A percentile compares a stretch with the other conserved stretches of the same genome.
These are phyloP conservation scores for Artibeus jamaicensis DNA, from an alignment of 2,797 vertebrate species.

Conservation along the genomic window DNA sequence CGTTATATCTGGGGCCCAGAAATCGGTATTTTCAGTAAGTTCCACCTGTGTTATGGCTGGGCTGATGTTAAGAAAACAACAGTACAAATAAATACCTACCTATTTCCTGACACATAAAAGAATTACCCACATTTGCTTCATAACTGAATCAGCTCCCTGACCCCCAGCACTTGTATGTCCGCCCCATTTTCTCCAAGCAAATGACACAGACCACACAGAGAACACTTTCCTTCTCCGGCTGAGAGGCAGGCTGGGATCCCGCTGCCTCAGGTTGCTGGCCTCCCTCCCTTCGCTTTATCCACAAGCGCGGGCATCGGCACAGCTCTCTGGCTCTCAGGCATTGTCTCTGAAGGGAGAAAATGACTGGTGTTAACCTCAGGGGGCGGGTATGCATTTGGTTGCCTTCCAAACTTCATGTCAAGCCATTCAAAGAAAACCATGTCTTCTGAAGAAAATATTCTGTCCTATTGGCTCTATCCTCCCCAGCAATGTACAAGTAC, in stretches of 20 bases:
- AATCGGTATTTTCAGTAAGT: conserved; percentile 3
- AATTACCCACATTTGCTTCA: background rate
- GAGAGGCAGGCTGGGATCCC: background rate
- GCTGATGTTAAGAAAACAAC: background rate
- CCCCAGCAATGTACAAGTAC: background rate
- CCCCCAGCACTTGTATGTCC: background rate
- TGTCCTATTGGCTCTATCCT: background rate
- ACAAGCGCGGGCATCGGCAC: background rate
- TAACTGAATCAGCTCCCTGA: background rate
- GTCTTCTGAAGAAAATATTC: background rate
- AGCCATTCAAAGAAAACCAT: conserved; percentile 33
- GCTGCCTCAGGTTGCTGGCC: background rate
- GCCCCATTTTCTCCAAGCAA: background rate
- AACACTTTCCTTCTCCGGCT: conserved; percentile 57
- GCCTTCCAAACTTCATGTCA: background rate
- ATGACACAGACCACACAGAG: background rate
- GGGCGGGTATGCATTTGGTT: background rate
- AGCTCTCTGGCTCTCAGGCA: background rate
- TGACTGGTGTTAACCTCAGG: background rate
- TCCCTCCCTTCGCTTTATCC: conserved; percentile 24
- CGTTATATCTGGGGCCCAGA: background rate
- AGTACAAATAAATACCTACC: background rate
- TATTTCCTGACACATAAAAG: background rate
- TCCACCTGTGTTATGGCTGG: background rate
- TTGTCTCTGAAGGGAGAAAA: conserved; percentile 35